phyloP scores from a whole-genome alignment of 30 jellyfish, hydroid and myxozoan genomes.

The Aurelia aurita region DNA sequence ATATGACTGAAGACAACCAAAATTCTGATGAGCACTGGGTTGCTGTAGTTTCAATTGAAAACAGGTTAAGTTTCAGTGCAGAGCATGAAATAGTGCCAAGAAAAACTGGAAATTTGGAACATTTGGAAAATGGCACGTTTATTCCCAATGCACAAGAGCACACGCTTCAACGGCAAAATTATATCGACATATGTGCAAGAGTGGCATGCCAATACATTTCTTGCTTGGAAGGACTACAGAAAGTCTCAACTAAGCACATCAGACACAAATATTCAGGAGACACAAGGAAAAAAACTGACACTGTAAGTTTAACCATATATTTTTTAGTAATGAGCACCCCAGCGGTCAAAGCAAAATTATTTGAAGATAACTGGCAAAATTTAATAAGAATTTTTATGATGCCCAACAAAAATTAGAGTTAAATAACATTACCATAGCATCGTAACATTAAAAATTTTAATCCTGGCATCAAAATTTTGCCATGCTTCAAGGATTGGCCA shows the following conservation, averaged over 20 bases:
- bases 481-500: no score
- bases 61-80: background rate
- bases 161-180: conserved; percentile 3
- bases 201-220: conserved; percentile 1
- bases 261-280: conserved; percentile 2
- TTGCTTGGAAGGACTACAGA: conserved; percentile 4
- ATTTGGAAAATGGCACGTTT: background rate
- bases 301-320: background rate
- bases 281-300: conserved; percentile 5
- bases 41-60: background rate
- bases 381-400: no score
- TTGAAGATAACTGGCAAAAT: no score
- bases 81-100: background rate
- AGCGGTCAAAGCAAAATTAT: no score
- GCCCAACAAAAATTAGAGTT: no score
- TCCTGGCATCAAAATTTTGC: no score
- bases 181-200: conserved; percentile 11
- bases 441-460: no score
- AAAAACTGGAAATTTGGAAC: background rate
- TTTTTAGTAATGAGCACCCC: no score
- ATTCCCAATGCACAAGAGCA: conserved; percentile 19
- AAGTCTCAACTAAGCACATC: background rate
- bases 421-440: no score
- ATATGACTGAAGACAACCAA: background rate
- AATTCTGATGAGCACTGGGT: background rate